Evolutionary conservation across 2,797 vertebrate genomes (phyloP), one percentile per base, ranked within the genome.

Genomic region (Syngnathus acus): DNA sequence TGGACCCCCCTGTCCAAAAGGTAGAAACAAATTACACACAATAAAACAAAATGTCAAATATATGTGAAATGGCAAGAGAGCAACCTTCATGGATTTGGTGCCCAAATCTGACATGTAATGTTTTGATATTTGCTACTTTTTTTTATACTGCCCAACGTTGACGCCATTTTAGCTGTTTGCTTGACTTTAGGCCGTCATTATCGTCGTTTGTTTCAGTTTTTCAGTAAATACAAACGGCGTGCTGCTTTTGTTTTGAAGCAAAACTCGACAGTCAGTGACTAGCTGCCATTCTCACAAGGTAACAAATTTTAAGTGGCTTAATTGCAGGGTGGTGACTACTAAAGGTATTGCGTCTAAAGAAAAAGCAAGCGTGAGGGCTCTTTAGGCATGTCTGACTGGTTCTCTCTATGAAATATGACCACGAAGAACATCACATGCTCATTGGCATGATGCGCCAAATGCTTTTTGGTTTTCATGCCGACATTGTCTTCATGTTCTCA

Each of bases 31-130:
- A 50, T 50, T 50, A 16, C 47, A 50, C 17, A 7, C 7, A 50
- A n/a, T 50, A n/a, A 50, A 50, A 50, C 47, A 50, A 32, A 32
- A 32, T 32, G 26, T 32, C 26, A 32, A 32, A 32, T 32, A 32
- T 32, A 32, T 84, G 86, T 84, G 85, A 87, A 87, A 90, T 88
- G 86, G 86, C 84, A 83, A 88, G 80, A 89, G 87, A 90, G 88
- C 86, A 85, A 87, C 83, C 87, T 89, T 87, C 91, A 90, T 32
- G 40, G 40, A 42, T 42, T 42, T 42, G 7, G 40, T 1, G 40
- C 40, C 40, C 40, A 11, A 42, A 11, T 42, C 40, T 42, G 40
- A 42, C 10, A 42, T 42, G 6, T 42, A 1, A 42, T 42, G 6
- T 42, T 42, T 42, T 8, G 40, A 23, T 42, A 9, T 42, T 42